These are phyloP conservation scores for Dromococcyx pavoninus DNA, from an alignment of 2,797 vertebrate species.

Conservation along the genomic window DNA sequence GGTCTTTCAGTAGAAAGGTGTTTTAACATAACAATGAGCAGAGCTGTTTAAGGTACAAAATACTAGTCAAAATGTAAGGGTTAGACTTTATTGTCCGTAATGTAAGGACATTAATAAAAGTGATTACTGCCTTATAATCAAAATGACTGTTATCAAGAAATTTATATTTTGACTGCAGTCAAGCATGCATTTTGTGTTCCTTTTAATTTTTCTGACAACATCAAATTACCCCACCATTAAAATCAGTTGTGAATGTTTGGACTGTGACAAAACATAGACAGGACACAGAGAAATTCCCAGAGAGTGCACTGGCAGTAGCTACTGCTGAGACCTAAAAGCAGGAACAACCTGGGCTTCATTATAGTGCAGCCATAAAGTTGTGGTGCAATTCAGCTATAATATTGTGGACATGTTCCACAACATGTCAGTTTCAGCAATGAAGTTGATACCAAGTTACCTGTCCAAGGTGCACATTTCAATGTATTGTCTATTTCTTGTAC, in stretches of 20 bases:
- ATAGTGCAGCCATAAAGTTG: no score
- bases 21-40: conserved; percentile 60
- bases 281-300: background rate
- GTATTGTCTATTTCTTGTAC: background rate
- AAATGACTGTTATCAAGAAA: background rate
- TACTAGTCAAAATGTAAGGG: background rate
- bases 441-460: background rate
- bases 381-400: background rate
- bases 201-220: background rate
- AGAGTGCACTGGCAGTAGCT: background rate
- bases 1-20: background rate
- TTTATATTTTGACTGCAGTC: background rate
- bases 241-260: background rate
- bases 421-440: background rate
- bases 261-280: background rate
- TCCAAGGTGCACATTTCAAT: background rate
- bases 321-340: background rate
- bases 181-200: background rate
- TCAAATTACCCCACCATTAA: accelerated
- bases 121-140: background rate
- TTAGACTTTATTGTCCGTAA: background rate
- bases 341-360: background rate
- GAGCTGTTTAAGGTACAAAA: background rate
- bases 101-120: background rate
- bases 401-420: background rate